Percentiles rank a stretch among this genome's conserved stretches.
Conservation (phyloP, 2,888 invertebrate species). For the Gasteruption jaculator region DNA sequence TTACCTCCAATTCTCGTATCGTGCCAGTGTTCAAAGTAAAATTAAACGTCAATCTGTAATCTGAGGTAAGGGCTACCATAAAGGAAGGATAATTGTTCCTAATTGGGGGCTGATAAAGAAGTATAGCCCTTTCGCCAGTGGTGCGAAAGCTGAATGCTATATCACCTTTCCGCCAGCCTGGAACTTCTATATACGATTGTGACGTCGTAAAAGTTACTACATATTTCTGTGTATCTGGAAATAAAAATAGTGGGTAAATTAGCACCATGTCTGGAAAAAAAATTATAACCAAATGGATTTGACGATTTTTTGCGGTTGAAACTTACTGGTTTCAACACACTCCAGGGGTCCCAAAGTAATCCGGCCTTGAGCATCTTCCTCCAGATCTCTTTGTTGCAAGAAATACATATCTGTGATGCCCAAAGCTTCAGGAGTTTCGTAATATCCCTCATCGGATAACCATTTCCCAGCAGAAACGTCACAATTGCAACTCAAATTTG, state of each 20-base stretch:
- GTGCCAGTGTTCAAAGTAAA: conserved; percentile 83
- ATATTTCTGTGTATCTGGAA: conserved; percentile 82
- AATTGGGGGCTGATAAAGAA: conserved; percentile 87
- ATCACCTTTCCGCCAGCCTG: conserved; percentile 89
- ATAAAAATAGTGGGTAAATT: too few relatives aligned
- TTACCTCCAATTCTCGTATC: conserved; percentile 76
- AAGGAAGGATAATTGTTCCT: conserved; percentile 86
- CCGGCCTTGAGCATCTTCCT: conserved; percentile 78
- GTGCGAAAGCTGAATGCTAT: conserved; percentile 91
- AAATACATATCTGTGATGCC: conserved; percentile 91
- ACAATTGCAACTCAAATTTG: conserved; percentile 84
- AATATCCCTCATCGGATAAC: conserved; percentile 85
- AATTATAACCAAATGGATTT: conserved; percentile 17
- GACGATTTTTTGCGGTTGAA: conserved; percentile 1
- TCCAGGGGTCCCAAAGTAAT: conserved; percentile 88
- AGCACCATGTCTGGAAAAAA: conserved; percentile 1
- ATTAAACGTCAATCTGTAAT: conserved; percentile 84
- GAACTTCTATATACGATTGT: conserved; percentile 88
- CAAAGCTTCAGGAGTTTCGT: conserved; percentile 73
- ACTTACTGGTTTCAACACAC: conserved; percentile 91
- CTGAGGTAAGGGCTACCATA: conserved; percentile 81
- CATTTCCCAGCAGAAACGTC: conserved; percentile 84
- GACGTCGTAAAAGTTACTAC: conserved; percentile 92
- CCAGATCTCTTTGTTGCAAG: conserved; percentile 77
- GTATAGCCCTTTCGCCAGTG: conserved; percentile 82